Evolutionary conservation across 2,113 vertebrate genomes (phyloP).

Genomic region (Alethe castanea): DNA sequence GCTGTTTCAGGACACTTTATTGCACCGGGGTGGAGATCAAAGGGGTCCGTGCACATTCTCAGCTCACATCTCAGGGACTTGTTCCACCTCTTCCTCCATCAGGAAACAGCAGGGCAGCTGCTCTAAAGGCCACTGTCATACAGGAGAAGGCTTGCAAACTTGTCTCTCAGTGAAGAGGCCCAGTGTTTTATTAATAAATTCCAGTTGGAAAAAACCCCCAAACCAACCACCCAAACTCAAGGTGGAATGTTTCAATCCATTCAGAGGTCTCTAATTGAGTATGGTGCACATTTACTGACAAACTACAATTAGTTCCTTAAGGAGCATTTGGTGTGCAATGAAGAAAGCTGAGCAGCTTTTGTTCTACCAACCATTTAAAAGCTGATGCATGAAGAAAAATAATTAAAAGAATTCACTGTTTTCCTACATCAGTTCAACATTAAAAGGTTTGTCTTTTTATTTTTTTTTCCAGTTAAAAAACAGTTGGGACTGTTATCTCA

Average conservation of each 20-base stretch:
- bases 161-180: conserved; percentile 30
- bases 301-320: conserved; percentile 31
- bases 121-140: neutral
- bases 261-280: conserved; percentile 35
- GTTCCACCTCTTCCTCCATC: neutral
- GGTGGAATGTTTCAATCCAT: conserved; percentile 44
- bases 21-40: neutral
- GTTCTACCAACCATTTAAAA: conserved; percentile 29
- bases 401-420: neutral
- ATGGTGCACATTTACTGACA: conserved; percentile 38
- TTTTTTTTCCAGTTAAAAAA: conserved; percentile 60
- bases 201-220: neutral
- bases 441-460: conserved; percentile 30
- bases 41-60: neutral
- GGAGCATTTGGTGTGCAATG: conserved; percentile 32
- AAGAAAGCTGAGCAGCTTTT: conserved; percentile 26
- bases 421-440: conserved; percentile 45
- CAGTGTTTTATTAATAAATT: conserved; percentile 31
- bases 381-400: neutral
- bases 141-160: neutral
- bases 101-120: neutral
- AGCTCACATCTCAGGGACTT: neutral
- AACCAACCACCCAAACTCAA: neutral
- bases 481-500: conserved; percentile 37
- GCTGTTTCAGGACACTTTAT: neutral